These are phyloP conservation scores for Brachionus sp. DNA, from an alignment of 1,140 invertebrate genomes.

Conservation along the genomic window DNA sequence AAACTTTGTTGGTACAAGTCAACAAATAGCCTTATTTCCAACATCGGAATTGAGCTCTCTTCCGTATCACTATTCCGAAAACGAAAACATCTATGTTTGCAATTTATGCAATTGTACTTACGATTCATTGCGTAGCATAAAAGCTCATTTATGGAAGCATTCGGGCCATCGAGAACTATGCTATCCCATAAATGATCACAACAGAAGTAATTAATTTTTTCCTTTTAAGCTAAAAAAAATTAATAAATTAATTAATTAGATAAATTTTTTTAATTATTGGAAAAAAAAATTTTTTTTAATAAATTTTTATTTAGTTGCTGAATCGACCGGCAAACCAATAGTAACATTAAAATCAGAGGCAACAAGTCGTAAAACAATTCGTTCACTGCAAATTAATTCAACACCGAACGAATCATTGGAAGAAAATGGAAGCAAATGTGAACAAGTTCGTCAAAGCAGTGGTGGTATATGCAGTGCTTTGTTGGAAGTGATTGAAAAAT, in stretches of 20 bases:
- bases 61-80: conserved; percentile 52
- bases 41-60: neutral
- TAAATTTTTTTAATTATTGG: no score
- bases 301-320: neutral
- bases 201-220: neutral
- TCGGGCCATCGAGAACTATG: conserved; percentile 56
- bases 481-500: conserved; percentile 58
- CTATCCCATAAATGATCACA: conserved; percentile 52
- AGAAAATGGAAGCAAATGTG: neutral
- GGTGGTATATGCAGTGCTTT: conserved; percentile 57
- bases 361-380: conserved; percentile 47
- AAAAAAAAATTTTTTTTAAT: neutral
- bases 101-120: conserved; percentile 57
- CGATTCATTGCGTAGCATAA: conserved; percentile 57
- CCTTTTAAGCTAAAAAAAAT: neutral
- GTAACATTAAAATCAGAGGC: neutral
- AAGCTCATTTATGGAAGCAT: conserved; percentile 60
- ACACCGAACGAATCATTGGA: neutral
- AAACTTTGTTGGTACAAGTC: neutral
- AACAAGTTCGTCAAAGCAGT: neutral
- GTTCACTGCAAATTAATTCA: conserved; percentile 50
- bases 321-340: neutral
- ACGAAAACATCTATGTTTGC: conserved; percentile 52
- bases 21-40: neutral
- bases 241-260: neutral